phyloP scores from a whole-genome alignment of 37 sponge, comb jelly and placozoan genomes.

The Aplysina aerophoba region DNA sequence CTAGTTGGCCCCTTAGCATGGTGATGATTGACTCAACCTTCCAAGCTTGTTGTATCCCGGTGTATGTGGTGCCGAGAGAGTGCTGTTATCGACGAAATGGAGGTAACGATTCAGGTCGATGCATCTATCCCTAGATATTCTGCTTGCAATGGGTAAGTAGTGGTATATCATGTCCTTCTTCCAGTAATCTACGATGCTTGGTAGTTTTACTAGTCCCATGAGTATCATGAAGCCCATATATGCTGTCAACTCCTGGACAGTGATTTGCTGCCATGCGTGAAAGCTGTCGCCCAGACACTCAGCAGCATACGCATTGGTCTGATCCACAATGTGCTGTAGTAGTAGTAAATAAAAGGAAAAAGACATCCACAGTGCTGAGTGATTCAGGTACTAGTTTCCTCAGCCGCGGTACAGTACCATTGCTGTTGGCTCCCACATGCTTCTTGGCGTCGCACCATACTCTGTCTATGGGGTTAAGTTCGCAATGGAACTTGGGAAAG shows the following conservation, averaged over 20 bases:
- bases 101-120: conserved; percentile 22
- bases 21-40: no score
- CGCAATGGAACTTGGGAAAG: conserved; percentile 61
- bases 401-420: conserved; percentile 49
- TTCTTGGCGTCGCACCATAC: conserved; percentile 56
- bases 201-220: conserved; percentile 7
- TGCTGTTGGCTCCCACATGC: conserved; percentile 41
- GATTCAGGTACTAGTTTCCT: conserved; percentile 47
- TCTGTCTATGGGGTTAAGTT: conserved; percentile 59
- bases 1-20: no score
- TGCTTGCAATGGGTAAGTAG: conserved; percentile 25
- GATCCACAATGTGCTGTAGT: neutral
- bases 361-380: no score
- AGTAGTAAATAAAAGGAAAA: no score
- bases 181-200: conserved; percentile 38
- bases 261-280: no score
- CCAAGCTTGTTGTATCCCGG: no score
- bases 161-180: no score
- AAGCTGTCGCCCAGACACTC: neutral
- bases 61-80: conserved; percentile 19
- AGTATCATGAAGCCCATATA: no score
- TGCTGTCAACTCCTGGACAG: no score
- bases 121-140: conserved; percentile 30
- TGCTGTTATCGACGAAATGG: conserved; percentile 26
- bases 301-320: conserved; percentile 35